Evolutionary conservation across 2,113 vertebrate genomes (phyloP), one percentile per base, ranked within the genome.

Genomic region (Odocoileus virginianus): DNA sequence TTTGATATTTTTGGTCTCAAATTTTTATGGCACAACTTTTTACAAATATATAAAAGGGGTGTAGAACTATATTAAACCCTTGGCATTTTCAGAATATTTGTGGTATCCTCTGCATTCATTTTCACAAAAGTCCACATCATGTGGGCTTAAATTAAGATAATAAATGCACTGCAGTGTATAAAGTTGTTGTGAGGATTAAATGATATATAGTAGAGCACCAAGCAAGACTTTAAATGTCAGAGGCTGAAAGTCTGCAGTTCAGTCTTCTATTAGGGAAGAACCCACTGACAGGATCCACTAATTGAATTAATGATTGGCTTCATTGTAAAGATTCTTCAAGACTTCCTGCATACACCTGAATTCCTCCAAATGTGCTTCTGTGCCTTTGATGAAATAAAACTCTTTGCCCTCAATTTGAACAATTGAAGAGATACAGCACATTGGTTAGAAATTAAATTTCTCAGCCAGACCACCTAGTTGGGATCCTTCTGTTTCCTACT

Each of bases 381-480:
- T 84, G 33, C 25, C 25, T 95, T 95, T 89, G 89, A 86, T 45
- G 47, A 92, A 95, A 79, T n/a, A 83, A 88, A 93, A 45, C 67
- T 81, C 57, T 91, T 84, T 57, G 82, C 9, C 64, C 30, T 88
- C 55, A 28, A 76, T 81, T 58, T 6, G 2, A 78, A 91, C 19
- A 57, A 0, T 10, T 83, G 19, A 92, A 84, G 10, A 91, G 21
- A 83, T 6, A 50, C 1, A 30, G 3, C 5, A 30, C 3, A 11
- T 14, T 28, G 1, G 17, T 83, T 92, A 60, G 30, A 67, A 61
- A 61, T 79, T 16, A 43, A 28, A 36, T 15, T 95, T 82, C 40
- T 36, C 79, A 81, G 57, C 5, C 54, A 74, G 61, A 83, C 17
- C 10, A 87, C 13, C 2, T 6, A 33, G 13, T 12, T 2, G 76